Base-by-base conservation (phyloP, 1,140 invertebrate genomes). In the Lamellibrachia luymesi region DNA sequence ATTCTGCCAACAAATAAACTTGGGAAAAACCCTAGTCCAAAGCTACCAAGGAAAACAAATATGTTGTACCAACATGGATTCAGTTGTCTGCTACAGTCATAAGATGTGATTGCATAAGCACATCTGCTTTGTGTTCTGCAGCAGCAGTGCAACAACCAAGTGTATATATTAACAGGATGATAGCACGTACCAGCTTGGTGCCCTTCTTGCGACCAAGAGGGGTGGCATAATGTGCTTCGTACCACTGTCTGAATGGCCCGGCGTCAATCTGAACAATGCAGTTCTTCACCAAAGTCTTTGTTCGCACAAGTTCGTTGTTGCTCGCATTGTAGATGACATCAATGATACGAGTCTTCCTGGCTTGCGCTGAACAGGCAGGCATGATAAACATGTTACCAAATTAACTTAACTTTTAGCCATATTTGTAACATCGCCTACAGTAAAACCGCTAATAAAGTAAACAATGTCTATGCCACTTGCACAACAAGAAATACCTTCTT, bases 251-350 rank as follows among this genome's bases (percentile, higher is more conserved):
- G 97, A 99, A 99, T 92, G 99, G 99, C 92, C 99, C 99, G 89
- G 99, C 99, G 97, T 99, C 99, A 96, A 99, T 98, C 51, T 98
- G 98, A 94, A 99, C 98, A 96, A 99, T 99, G 93, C 98, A 98
- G 96, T 99, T 99, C 96, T 99, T 99, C 91, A 99, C 99, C 94
- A 99, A 97, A 50, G 99, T 99, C 96, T 99, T 99, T 94, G 99
- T 99, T 97, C 99, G 97, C 52, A 99, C 99, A 97, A 99, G 97
- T 96, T 99, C 99, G 95, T 97, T 97, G 97, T 99, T 99, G 93
- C 98, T 99, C 27, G 99, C 99, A 97, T 99, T 99, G 97, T 99
- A 99, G 22, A 99, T 98, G 91, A 99, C 99, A 97, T 99, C 99
- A 96, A 99, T 99, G 95, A 99, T 98, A 97, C 99, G 98, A 52